Percentiles rank a stretch among this genome's conserved stretches.
phyloP scores from a whole-genome alignment of 2,888 invertebrate species.

The Idaea straminata region DNA sequence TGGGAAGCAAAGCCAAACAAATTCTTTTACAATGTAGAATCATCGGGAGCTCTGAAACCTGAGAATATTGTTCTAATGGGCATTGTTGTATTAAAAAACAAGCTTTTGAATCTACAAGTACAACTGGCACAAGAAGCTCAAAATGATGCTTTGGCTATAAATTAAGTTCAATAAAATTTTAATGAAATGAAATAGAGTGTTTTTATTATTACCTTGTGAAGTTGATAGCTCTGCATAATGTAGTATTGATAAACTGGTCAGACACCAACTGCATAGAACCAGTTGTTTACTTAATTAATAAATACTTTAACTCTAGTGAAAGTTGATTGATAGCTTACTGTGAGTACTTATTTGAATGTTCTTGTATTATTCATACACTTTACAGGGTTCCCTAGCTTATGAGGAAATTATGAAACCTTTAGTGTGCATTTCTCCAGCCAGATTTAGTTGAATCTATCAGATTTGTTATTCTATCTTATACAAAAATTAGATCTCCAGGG shows the following conservation, averaged over 20 bases:
- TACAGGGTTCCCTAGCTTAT: too few relatives aligned
- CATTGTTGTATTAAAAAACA: slow-evolving; percentile 95
- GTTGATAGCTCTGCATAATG: slow-evolving; percentile 14
- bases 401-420: too few relatives aligned
- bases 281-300: background rate
- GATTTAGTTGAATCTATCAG: too few relatives aligned
- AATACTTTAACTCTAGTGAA: background rate
- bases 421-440: too few relatives aligned
- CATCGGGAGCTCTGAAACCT: slow-evolving; percentile 95
- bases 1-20: slow-evolving; percentile 98
- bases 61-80: slow-evolving; percentile 98
- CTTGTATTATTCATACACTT: background rate
- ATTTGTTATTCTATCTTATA: too few relatives aligned
- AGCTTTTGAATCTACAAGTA: slow-evolving; percentile 96
- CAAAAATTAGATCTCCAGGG: too few relatives aligned
- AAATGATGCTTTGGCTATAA: slow-evolving; percentile 89
- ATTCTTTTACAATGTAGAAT: slow-evolving; percentile 98
- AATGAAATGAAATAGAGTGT: background rate
- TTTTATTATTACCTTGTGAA: slow-evolving; percentile 14
- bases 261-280: background rate
- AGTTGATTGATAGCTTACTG: background rate
- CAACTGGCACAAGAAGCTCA: slow-evolving; percentile 93
- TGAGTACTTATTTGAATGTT: background rate
- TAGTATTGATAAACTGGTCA: background rate
- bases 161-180: slow-evolving; percentile 46